Evolutionary conservation across 2,113 vertebrate species (phyloP), one percentile per base, ranked within the genome.

Genomic region (Trogon melanurus): DNA sequence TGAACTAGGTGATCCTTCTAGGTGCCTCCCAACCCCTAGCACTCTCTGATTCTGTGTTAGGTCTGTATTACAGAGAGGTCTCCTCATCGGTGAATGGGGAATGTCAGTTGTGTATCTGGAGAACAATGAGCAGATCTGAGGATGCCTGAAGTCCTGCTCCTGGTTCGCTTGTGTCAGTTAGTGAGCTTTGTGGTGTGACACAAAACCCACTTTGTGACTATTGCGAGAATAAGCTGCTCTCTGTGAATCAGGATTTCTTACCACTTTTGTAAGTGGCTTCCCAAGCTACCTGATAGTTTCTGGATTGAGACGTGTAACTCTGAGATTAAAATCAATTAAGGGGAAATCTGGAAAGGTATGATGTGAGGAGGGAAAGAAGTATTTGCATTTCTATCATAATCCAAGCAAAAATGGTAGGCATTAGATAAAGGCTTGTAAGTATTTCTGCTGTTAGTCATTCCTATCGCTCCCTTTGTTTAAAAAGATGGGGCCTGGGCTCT

Each of bases 31-130:
- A 41, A 41, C 41, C 11, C 13, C 41, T 41, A 13, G 13, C 41
- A 41, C 13, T 41, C 41, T 41, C 9, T 41, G 41, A 41, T 41
- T 41, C 41, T 41, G 6, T 16, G 12, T 17, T 66, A 22, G n/a
- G 13, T 25, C 32, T 38, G 0, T 26, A 20, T 44, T 26, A 30
- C 4, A 66, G 41, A 66, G 38, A 48, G 7, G 16, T 48, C 32
- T 27, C 57, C 25, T 56, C 2, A 0, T n/a, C 32, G n/a, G 7
- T 62, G 5, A 26, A 54, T 67, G 2, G 2, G n/a, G 19, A 34
- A 22, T 2, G 10, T 25, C 72, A 44, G 5, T 9, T 85, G 18
- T 21, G 1, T 15, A 13, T 36, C 17, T 29, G 6, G 69, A 62
- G 72, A 78, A 11, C 36, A 65, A 1, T 2, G 6, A 86, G 22